Conservation (phyloP, 2,113 vertebrate species). For the Loxodonta africana region DNA sequence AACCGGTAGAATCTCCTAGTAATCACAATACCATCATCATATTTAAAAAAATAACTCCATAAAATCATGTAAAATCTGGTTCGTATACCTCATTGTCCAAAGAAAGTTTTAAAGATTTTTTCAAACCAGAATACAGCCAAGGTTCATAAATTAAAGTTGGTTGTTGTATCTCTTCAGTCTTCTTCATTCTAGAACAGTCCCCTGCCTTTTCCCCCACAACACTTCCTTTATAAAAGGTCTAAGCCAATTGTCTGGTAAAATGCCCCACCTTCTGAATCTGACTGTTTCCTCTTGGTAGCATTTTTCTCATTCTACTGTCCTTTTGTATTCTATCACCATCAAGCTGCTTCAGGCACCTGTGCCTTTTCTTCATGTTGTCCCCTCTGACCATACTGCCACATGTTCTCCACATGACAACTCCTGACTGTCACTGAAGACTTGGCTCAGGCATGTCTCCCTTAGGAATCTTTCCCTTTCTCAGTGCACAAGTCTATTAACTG, state of each 20-base stretch:
- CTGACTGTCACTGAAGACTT: neutral
- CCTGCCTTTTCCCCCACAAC: neutral
- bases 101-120: neutral
- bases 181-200: neutral
- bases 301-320: neutral
- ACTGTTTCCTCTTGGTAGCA: neutral
- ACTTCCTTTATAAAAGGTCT: neutral
- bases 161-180: neutral
- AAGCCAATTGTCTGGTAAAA: neutral
- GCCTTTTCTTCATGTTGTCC: neutral
- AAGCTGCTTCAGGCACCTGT: neutral
- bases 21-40: neutral
- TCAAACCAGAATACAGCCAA: neutral
- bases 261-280: neutral
- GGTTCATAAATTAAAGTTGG: neutral
- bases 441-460: neutral
- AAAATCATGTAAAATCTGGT: neutral
- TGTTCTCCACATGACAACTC: neutral
- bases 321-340: neutral
- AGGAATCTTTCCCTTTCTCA: neutral
- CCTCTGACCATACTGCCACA: neutral
- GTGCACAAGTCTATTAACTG: neutral
- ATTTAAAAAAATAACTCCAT: neutral
- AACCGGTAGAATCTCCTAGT: neutral
- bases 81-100: no score